A percentile compares a stretch with the other conserved stretches of the same genome.
Conservation (phyloP, 2,797 vertebrate species). For the Acipenser oxyrinchus region DNA sequence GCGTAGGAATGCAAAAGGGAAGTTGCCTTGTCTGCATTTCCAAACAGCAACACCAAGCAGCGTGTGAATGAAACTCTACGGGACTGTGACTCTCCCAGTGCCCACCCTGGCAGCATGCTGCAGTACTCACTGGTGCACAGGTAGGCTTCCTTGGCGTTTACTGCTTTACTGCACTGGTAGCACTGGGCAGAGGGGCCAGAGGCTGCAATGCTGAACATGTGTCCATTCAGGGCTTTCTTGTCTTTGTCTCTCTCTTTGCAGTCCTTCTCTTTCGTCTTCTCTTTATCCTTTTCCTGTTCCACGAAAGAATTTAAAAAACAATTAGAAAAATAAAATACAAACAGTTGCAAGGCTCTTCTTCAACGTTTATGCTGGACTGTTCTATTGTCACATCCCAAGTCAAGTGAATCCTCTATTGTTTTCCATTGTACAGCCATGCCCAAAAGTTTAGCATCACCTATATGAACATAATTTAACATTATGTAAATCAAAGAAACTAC, state of each 20-base stretch:
- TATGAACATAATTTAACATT: no score
- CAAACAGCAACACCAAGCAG: background rate
- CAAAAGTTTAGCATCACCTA: no score
- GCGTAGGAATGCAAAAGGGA: background rate
- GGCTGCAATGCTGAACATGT: slow-evolving; percentile 61
- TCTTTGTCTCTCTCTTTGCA: slow-evolving; percentile 78
- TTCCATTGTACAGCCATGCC: no score
- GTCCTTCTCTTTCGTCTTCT: slow-evolving; percentile 76
- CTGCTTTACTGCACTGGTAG: slow-evolving; percentile 74
- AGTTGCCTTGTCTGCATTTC: background rate
- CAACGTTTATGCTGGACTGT: no score
- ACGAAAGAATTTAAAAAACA: slow-evolving; percentile 6
- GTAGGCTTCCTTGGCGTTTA: slow-evolving; percentile 73
- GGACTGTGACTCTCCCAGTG: no score
- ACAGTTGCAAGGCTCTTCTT: background rate
- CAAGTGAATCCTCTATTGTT: no score
- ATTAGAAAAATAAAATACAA: background rate
- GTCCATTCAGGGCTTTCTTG: slow-evolving; percentile 75
- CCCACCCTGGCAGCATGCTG: no score
- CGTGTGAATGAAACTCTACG: no score
- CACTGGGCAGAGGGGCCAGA: slow-evolving; percentile 61
- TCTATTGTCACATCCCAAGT: no score
- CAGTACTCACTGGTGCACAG: slow-evolving; percentile 75
- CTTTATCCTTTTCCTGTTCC: slow-evolving; percentile 83
- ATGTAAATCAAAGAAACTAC: no score